Percentiles rank a stretch among this genome's conserved stretches.
Evolutionary conservation across 2,797 vertebrate genomes (phyloP).

Genomic region (Thunnus albacares): DNA sequence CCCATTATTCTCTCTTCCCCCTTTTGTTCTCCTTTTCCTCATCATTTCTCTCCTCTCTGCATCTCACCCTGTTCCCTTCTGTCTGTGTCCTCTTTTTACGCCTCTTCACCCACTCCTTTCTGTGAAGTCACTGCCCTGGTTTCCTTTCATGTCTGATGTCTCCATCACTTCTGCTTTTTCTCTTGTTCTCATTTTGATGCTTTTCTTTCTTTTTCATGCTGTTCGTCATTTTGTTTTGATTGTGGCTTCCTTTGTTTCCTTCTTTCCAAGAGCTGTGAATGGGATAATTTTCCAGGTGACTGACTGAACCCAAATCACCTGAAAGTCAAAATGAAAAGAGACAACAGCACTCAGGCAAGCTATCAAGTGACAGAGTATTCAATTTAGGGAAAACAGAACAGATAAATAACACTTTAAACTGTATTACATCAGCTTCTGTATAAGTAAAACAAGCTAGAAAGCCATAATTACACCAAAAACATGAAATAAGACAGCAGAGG

Average conservation of each 20-base stretch:
- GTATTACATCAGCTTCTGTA: not conserved
- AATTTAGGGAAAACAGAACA: not conserved
- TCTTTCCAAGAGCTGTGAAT: not conserved
- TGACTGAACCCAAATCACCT: slow-evolving; percentile 11
- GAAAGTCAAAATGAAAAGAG: not conserved
- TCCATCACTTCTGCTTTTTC: not conserved
- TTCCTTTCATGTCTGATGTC: slow-evolving; percentile 17
- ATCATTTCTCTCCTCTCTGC: not conserved
- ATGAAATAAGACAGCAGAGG: slow-evolving; percentile 21
- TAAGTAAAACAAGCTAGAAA: not conserved
- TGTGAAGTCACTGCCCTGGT: slow-evolving; percentile 39
- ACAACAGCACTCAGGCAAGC: not conserved
- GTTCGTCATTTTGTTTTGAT: slow-evolving; percentile 17
- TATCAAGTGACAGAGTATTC: not conserved
- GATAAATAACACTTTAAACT: not conserved
- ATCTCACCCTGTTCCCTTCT: not conserved
- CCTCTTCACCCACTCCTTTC: slow-evolving; percentile 8
- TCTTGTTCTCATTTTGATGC: slow-evolving; percentile 15
- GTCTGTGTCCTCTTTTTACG: slow-evolving; percentile 30
- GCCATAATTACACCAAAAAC: slow-evolving; percentile 7
- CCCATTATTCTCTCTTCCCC: slow-evolving; percentile 4
- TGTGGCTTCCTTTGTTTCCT: slow-evolving; percentile 7
- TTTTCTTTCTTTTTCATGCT: not conserved
- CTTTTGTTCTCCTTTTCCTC: slow-evolving; percentile 13
- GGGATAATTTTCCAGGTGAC: not conserved